These are phyloP conservation scores for Andrena flavipes DNA, from an alignment of 2,888 invertebrate genomes.

Conservation along the genomic window DNA sequence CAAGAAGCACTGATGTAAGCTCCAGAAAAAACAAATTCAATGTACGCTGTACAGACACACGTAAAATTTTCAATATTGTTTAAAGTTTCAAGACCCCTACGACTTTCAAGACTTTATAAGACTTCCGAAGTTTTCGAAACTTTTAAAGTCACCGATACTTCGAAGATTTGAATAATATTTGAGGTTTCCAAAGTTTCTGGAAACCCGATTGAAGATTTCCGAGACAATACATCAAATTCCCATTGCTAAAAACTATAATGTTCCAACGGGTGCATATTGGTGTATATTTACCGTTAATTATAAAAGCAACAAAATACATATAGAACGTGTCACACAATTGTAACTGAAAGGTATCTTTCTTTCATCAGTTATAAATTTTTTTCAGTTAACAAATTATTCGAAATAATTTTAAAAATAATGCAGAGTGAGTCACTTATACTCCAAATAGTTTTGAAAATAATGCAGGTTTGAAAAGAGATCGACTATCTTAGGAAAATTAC, in stretches of 20 bases:
- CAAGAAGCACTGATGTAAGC: not conserved
- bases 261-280: not conserved
- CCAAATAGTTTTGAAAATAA: too few relatives aligned
- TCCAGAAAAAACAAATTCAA: slow-evolving; percentile 24
- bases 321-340: too few relatives aligned
- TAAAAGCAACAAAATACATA: too few relatives aligned
- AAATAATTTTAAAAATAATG: too few relatives aligned
- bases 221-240: slow-evolving; percentile 12
- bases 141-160: slow-evolving; percentile 40
- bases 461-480: too few relatives aligned
- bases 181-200: slow-evolving; percentile 33
- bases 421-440: too few relatives aligned
- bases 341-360: too few relatives aligned
- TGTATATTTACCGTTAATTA: too few relatives aligned
- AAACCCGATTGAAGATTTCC: slow-evolving; percentile 22
- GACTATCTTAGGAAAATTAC: too few relatives aligned
- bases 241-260: not conserved
- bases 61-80: slow-evolving; percentile 47
- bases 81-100: slow-evolving; percentile 33
- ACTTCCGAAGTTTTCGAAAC: slow-evolving; percentile 42
- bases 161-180: slow-evolving; percentile 57
- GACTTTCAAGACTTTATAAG: slow-evolving; percentile 47
- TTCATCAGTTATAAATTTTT: too few relatives aligned
- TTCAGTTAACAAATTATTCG: too few relatives aligned
- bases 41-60: not conserved